These are phyloP conservation scores for Guaruba guarouba DNA, from an alignment of 2,113 vertebrate genomes.

Conservation along the genomic window DNA sequence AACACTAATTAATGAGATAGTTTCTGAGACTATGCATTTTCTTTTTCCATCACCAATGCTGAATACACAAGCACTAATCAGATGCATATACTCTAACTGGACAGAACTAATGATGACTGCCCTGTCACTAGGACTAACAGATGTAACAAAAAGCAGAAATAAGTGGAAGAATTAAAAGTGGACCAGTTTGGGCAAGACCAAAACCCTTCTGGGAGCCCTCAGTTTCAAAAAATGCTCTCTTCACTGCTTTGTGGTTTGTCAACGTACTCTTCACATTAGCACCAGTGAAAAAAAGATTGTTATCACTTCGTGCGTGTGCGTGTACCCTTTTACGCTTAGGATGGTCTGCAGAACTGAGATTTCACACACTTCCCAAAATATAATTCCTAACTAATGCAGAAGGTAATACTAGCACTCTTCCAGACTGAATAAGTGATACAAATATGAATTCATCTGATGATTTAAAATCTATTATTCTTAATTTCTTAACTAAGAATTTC, in stretches of 20 bases:
- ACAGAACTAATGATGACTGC: not conserved
- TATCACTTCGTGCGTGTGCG: not conserved
- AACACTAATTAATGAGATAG: not conserved
- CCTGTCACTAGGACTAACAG: not conserved
- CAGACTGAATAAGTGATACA: not conserved
- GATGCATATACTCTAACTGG: not conserved
- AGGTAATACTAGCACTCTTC: not conserved
- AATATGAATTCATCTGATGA: not conserved
- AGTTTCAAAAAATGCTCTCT: not conserved
- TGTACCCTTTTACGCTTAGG: not conserved
- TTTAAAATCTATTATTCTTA: not conserved
- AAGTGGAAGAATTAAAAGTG: not conserved
- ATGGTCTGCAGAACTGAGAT: not conserved
- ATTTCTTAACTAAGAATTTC: not conserved
- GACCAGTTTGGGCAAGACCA: not conserved
- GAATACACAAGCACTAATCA: rapidly evolving
- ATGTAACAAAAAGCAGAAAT: not conserved
- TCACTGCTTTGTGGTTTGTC: not conserved
- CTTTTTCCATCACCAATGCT: not conserved
- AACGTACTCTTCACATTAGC: not conserved
- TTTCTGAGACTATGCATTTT: not conserved
- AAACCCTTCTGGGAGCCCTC: not conserved
- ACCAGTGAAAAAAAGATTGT: not conserved
- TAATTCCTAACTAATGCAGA: not conserved
- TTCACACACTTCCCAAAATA: not conserved